Percentiles rank a stretch among this genome's conserved stretches.
Conservation (phyloP, 2,797 vertebrate species). For the Tarsius wallacei region DNA sequence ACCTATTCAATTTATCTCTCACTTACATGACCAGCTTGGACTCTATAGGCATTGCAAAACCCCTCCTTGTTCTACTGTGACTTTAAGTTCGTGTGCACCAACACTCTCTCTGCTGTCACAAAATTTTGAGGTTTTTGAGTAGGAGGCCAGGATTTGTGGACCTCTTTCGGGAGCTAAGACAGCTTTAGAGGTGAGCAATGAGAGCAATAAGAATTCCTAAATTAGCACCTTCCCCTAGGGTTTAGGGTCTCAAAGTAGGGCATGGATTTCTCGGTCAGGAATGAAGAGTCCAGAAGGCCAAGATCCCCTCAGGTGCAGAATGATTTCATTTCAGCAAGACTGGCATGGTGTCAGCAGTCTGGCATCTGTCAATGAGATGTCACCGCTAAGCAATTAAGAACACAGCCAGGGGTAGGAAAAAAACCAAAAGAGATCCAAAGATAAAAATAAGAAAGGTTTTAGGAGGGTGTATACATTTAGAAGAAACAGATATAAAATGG, state of each 20-base stretch:
- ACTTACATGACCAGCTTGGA: not conserved
- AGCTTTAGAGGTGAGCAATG: not conserved
- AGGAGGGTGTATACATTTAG: not conserved
- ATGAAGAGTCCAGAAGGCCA: constrained; percentile 60
- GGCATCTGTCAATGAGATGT: constrained; percentile 51
- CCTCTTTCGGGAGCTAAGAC: not conserved
- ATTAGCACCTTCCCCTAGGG: not conserved
- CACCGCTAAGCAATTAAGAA: constrained; percentile 68
- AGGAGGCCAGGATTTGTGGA: not conserved
- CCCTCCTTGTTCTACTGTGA: not conserved
- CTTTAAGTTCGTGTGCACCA: not conserved
- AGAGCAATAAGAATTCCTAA: not conserved
- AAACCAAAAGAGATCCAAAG: not conserved
- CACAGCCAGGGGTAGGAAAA: constrained; percentile 61
- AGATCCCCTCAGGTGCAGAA: constrained; percentile 22
- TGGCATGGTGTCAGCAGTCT: not conserved
- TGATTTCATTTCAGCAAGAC: constrained; percentile 53
- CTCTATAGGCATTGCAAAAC: not conserved
- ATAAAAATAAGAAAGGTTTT: not conserved
- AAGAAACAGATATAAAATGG: not conserved
- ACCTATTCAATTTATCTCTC: not conserved
- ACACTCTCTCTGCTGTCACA: not conserved
- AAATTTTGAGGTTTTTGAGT: not conserved
- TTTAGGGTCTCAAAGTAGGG: constrained; percentile 58
- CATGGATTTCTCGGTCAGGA: constrained; percentile 19